Base-by-base conservation (phyloP, 2,797 vertebrate species). In the Antrozous pallidus region DNA sequence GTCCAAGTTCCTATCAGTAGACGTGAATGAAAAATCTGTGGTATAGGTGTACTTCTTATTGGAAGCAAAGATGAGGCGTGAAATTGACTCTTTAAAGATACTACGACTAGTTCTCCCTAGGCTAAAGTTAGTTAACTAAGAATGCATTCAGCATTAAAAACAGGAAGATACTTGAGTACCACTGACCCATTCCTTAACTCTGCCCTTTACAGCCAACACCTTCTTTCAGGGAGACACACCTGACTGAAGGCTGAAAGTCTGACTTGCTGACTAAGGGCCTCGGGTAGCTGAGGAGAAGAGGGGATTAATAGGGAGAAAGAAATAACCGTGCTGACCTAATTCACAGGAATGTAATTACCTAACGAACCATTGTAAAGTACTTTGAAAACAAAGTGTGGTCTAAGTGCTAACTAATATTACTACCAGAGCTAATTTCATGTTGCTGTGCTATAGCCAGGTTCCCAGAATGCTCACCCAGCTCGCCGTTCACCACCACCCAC, bases 311-410 rank as follows among this genome's bases (percentile, higher is more conserved):
- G 67, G 11, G 56, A 65, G 31, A 93, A 89, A 78, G 84, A 95
- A 96, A 91, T 91, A 95, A 91, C 80, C 89, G 91, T 74, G 91
- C 79, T 96, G 94, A 96, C 95, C 95, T 96, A 96, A 94, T 96
- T 97, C 94, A 94, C 91, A 89, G 67, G 79, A 74, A 87, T 92
- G 40, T 86, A 96, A 94, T 97, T 96, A 94, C 51, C 56, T 79
- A 94, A 95, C 71, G 79, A 88, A 67, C 88, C 49, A 93, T 42
- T 91, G 90, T 78, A 77, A 96, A 96, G 75, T 61, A 58, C 80
- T 93, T 84, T 83, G 78, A 90, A 90, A 94, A 95, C 69, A 94
- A 96, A 94, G 77, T 40, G 24, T 92, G 83, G 20, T 74, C 49
- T 93, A 87, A 93, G 82, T 90, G 84, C 73, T 88, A 93, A 73